Conservation (phyloP, 2,888 invertebrate species). For the Rhagium mordax region DNA sequence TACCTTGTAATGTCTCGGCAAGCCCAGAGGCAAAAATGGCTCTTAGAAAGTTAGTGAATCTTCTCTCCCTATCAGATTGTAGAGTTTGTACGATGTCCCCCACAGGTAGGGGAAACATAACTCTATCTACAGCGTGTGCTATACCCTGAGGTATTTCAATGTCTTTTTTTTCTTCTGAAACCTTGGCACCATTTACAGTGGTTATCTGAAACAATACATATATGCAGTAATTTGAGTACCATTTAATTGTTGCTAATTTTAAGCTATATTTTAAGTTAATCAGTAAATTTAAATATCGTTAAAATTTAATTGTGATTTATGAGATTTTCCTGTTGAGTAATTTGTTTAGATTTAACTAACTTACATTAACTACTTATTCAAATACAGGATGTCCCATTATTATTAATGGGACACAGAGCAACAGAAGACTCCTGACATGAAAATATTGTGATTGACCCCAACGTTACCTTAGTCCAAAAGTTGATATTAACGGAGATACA, state of each 20-base stretch:
- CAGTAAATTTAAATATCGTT: background rate
- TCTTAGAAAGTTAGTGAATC: constrained; percentile 86
- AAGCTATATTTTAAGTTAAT: background rate
- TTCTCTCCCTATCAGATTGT: constrained; percentile 86
- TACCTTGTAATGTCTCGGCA: constrained; percentile 82
- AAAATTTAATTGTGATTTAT: background rate
- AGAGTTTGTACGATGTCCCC: constrained; percentile 89
- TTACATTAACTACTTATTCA: background rate
- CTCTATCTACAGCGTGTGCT: constrained; percentile 87
- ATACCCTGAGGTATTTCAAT: constrained; percentile 89
- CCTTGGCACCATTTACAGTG: constrained; percentile 88
- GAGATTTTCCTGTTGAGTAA: background rate
- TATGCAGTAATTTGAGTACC: background rate
- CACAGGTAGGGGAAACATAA: constrained; percentile 92
- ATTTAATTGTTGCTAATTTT: constrained; percentile 1
- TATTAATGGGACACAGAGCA: too few species aligned
- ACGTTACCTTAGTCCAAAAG: too few species aligned
- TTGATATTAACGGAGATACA: too few species aligned
- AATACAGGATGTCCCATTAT: too few species aligned
- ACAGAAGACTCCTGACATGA: too few species aligned
- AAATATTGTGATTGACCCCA: too few species aligned
- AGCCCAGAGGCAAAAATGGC: constrained; percentile 85
- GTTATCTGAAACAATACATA: constrained; percentile 74
- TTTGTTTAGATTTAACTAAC: background rate
- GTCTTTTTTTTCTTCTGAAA: constrained; percentile 86